Evolutionary conservation across 2,113 vertebrate genomes (phyloP), one percentile per base, ranked within the genome.

Genomic region (Colius striatus): DNA sequence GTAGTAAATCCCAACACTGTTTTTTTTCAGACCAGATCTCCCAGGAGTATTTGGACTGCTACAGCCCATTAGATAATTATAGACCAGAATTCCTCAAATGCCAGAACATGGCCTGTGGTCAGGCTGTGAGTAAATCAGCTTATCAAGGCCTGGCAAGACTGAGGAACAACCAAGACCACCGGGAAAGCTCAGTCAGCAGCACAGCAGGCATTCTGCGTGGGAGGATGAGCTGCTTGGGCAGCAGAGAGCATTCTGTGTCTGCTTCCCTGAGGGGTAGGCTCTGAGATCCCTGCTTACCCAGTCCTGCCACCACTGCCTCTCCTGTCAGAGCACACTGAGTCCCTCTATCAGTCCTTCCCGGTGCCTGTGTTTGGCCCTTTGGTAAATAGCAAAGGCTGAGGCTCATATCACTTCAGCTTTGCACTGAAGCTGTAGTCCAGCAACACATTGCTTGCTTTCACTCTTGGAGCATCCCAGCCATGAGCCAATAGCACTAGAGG

Each of bases 81-180:
- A 92, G 50, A 73, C 23, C 50, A 92, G 50, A 72, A 94, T 77
- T 92, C 79, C 72, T 86, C 75, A 93, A 85, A 88, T 72, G 54
- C 68, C 83, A 84, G 60, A 62, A 71, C 8, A 13, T 4, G 38
- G 74, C 65, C 45, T 75, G 38, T 84, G 62, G 61, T 65, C 63
- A 79, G 54, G 19, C 38, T 67, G 66, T 32, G 83, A 68, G 48
- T 47, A 90, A 61, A 73, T 70, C 61, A 78, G 75, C 22, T 87
- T 81, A 58, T 48, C 34, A 48, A 74, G 53, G 32, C 38, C 84
- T 83, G 58, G 41, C 67, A 92, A 83, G 67, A 43, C 50, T 22
- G 51, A 84, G 43, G 41, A 92, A 77, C 32, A 74, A 47, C 17
- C 23, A 90, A 73, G 60, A 47, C 30, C 45, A 30, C 0, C 70